Evolutionary conservation across 2,888 invertebrate genomes (phyloP), one percentile per base, ranked within the genome.

Genomic region (Tachystola acroxantha): DNA sequence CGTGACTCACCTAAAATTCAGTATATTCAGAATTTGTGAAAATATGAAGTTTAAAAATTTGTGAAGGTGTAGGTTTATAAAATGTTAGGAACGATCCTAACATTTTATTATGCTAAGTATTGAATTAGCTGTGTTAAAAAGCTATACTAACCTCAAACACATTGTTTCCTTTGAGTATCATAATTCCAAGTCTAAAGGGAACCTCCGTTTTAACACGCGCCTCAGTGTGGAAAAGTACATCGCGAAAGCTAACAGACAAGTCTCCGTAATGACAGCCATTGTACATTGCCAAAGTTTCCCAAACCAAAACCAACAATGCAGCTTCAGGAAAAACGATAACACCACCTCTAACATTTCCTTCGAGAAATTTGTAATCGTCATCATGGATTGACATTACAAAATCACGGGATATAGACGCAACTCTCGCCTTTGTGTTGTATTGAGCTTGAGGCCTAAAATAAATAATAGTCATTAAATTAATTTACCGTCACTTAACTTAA

Each of bases 281-380:
- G 19, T 77, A 52, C 58, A 81, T 74, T 0, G 87, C 82, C 2
- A 90, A 48, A 3, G 88, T 84, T 51, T 88, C 82, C 90, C 90
- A 90, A 2, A 87, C 80, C 1, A 89, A 55, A 3, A 60, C 50
- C 9, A 88, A 40, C 10, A 79, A 55, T 1, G 80, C 91, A 10
- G 93, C 91, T 40, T 93, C 93, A 2, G 94, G 93, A 46, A 91
- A 90, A 9, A 92, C 68, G 37, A 89, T 88, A 27, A 89, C 69
- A n/a, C 91, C 91, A 16, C 70, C 48, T 49, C 65, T 53, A 1
- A 58, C 22, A 32, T 66, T 49, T 9, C 62, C 63, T 32, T 56
- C 43, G 1, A 75, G 42, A 27, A 62, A 73, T 12, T 55, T 60
- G 27, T 50, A 64, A 19, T 77, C 74, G 13, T 74, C 68, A 31